A percentile compares a stretch with the other conserved stretches of the same genome.
These are phyloP conservation scores for Anthoscopus minutus DNA, from an alignment of 2,113 vertebrate genomes.

Conservation along the genomic window DNA sequence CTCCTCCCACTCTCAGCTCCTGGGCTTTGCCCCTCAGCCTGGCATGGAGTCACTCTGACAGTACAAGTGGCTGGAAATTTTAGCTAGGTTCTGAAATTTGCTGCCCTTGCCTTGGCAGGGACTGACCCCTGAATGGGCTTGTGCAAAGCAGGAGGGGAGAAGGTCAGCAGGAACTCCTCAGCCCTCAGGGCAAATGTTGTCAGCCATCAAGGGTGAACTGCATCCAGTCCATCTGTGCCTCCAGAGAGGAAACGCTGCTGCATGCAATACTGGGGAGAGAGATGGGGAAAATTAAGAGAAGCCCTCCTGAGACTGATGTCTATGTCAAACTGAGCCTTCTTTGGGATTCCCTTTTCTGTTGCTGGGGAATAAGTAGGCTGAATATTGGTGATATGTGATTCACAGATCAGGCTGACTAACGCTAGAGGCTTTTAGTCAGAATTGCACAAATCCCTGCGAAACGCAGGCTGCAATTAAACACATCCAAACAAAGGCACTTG, in stretches of 20 bases:
- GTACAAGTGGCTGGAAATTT: background rate
- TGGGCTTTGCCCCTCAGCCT: background rate
- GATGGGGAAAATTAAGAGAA: background rate
- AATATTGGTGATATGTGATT: background rate
- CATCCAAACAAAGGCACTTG: background rate
- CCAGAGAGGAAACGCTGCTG: background rate
- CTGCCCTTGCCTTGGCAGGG: background rate
- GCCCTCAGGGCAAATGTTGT: background rate
- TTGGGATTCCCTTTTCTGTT: conserved; percentile 6
- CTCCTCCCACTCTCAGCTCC: background rate
- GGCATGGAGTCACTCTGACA: background rate
- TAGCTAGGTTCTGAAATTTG: background rate
- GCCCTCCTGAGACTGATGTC: background rate
- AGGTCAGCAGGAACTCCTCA: background rate
- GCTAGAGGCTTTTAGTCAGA: background rate
- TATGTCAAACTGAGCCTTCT: background rate
- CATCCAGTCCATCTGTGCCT: background rate
- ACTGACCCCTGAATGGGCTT: background rate
- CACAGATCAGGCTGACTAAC: background rate
- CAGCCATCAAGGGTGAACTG: background rate
- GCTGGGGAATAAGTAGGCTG: background rate
- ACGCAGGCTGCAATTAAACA: background rate
- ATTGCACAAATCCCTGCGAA: background rate
- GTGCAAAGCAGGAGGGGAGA: background rate
- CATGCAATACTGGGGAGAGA: background rate